phyloP scores from a whole-genome alignment of 1,140 invertebrate species.

The Nasonia vitripennis region DNA sequence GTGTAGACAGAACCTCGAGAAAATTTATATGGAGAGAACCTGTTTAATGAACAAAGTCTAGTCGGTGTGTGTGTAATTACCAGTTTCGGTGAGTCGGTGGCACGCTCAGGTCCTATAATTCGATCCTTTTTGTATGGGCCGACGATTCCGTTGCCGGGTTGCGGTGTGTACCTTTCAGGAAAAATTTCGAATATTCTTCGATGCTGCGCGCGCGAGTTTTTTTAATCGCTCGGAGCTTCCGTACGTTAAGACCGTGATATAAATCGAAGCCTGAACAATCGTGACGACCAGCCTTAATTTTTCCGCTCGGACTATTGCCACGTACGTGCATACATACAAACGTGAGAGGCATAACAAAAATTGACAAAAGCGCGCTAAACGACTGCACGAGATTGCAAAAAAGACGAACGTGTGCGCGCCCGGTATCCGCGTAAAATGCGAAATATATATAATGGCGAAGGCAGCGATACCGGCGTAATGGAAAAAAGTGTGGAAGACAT shows the following conservation, averaged over 20 bases:
- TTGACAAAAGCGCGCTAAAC: neutral
- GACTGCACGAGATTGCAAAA: neutral
- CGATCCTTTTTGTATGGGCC: neutral
- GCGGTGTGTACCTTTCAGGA: neutral
- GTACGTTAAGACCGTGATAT: constrained; percentile 5
- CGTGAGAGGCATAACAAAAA: neutral
- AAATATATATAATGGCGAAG: constrained; percentile 7
- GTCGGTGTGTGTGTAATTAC: constrained; percentile 38
- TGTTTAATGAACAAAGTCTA: constrained; percentile 53
- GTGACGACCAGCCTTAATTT: constrained; percentile 8
- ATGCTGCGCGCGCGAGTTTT: neutral
- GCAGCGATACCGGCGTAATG: neutral
- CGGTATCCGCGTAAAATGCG: neutral
- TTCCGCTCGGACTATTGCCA: neutral
- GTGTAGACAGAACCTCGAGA: neutral
- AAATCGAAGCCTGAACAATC: constrained; percentile 30
- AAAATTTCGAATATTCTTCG: neutral
- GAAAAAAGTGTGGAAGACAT: neutral
- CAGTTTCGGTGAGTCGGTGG: neutral
- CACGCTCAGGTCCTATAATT: neutral
- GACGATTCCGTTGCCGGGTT: neutral
- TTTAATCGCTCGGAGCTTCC: neutral
- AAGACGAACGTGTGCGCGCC: neutral
- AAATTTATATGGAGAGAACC: constrained; percentile 48
- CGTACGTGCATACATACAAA: too few relatives aligned